These are phyloP conservation scores for Athripsodes cinereus DNA, from an alignment of 2,888 invertebrate genomes.

Conservation along the genomic window DNA sequence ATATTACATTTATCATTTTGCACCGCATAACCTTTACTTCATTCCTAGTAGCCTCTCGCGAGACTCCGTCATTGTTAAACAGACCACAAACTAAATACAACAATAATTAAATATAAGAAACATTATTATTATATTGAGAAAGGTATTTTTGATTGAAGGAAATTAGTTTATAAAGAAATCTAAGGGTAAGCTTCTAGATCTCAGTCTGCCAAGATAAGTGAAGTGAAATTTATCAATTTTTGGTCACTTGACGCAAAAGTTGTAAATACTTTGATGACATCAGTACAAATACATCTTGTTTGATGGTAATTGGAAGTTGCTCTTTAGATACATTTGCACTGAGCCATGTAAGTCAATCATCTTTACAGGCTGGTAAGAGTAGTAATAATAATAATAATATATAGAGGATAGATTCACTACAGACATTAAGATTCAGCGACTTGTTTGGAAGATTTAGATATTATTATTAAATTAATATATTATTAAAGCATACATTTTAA, in stretches of 20 bases:
- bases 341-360: constrained; percentile 9
- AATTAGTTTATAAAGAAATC: not conserved
- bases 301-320: constrained; percentile 28
- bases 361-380: constrained; percentile 3
- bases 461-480: constrained; percentile 13
- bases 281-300: constrained; percentile 18
- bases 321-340: constrained; percentile 18
- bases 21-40: not conserved
- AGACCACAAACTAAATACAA: not conserved
- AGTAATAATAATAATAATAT: not conserved
- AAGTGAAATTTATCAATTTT: not conserved
- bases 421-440: constrained; percentile 24
- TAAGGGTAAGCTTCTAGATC: not conserved
- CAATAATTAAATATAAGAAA: not conserved
- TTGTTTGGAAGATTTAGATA: constrained; percentile 8
- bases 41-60: not conserved
- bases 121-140: too few relatives aligned
- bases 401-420: constrained; percentile 16
- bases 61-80: constrained; percentile 7
- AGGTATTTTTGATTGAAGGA: not conserved
- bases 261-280: constrained; percentile 1
- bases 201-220: constrained; percentile 10
- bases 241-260: not conserved
- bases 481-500: constrained; percentile 16
- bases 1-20: constrained; percentile 20